Percentiles rank a stretch among this genome's conserved stretches.
phyloP scores from a whole-genome alignment of 2,888 invertebrate species.

The Conomelus anceps region DNA sequence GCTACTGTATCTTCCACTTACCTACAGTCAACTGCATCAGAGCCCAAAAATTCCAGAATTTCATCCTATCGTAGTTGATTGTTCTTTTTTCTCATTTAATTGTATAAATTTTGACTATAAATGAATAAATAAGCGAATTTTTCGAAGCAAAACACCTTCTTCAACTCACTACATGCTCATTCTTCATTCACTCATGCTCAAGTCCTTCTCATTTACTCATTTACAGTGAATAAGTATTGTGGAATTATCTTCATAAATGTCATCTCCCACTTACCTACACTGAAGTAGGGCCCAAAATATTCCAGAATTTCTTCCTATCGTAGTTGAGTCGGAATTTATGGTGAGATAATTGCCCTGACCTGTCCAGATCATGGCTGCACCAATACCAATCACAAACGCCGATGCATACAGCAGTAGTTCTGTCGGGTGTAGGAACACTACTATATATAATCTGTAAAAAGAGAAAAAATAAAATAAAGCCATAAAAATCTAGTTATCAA shows the following conservation, averaged over 20 bases:
- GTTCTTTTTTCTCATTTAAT: too few relatives aligned
- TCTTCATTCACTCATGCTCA: too few relatives aligned
- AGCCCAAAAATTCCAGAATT: too few relatives aligned
- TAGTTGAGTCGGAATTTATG: conserved; percentile 77
- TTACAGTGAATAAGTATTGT: too few relatives aligned
- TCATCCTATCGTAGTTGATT: too few relatives aligned
- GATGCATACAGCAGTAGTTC: conserved; percentile 77
- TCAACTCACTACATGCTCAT: too few relatives aligned
- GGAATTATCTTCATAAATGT: not conserved
- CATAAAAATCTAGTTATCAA: not conserved
- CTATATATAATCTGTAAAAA: conserved; percentile 73
- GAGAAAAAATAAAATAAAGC: conserved; percentile 22
- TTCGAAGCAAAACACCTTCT: too few relatives aligned
- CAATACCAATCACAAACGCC: conserved; percentile 80
- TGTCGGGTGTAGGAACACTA: conserved; percentile 76
- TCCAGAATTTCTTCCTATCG: conserved; percentile 89
- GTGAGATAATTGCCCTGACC: conserved; percentile 90
- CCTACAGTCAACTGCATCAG: too few relatives aligned
- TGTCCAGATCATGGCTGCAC: conserved; percentile 94
- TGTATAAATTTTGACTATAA: too few relatives aligned
- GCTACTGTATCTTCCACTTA: too few relatives aligned
- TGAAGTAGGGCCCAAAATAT: conserved; percentile 96
- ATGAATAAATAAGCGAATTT: too few relatives aligned
- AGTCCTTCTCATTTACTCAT: too few relatives aligned
- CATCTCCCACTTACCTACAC: conserved; percentile 56